Percentiles rank a stretch among this genome's conserved stretches.
phyloP scores from a whole-genome alignment of 2,113 vertebrate species.

The Elachura formosa region DNA sequence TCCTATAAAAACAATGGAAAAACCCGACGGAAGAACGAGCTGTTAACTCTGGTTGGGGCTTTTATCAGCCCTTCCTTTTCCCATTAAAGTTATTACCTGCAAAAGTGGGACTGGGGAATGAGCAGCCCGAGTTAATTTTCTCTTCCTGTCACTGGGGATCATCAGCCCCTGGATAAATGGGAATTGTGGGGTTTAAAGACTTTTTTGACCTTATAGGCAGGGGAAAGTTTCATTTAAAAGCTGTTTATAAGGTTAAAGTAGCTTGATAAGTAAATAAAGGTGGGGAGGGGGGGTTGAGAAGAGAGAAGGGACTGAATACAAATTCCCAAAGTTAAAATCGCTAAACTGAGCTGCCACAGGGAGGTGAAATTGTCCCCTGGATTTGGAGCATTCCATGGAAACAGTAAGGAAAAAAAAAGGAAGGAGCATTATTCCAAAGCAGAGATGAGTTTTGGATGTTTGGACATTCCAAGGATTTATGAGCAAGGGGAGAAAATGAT shows the following conservation, averaged over 20 bases:
- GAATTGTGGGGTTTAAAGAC: neutral
- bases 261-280: neutral
- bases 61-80: neutral
- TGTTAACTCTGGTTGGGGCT: neutral
- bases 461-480: neutral
- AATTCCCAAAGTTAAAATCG: neutral
- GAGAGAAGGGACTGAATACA: neutral
- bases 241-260: neutral
- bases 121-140: constrained; percentile 5
- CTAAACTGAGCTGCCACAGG: neutral
- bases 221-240: neutral
- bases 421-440: fast-evolving
- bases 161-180: neutral
- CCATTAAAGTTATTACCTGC: neutral
- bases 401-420: neutral
- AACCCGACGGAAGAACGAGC: fast-evolving
- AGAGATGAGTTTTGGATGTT: neutral
- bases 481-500: neutral
- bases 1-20: neutral
- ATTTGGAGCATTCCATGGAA: fast-evolving
- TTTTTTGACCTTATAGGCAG: constrained; percentile 29
- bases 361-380: neutral
- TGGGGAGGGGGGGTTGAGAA: no score
- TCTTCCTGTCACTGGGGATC: neutral
- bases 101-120: neutral